phyloP scores from a whole-genome alignment of 2,113 vertebrate species.

The rat (Rattus norvegicus) region GRCr8 NC_086024.1:57976501-57977000 shows the following conservation, averaged over 20 bases:
- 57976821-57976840: not conserved
- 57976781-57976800: not conserved
- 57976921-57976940: not conserved
- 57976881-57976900: not conserved
- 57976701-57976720: not conserved
- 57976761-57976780: not conserved
- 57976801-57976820: not conserved
- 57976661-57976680: not conserved
- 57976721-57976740: not conserved
- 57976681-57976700: not conserved
- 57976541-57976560: not conserved
- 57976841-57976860: not conserved
- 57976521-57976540: not conserved
- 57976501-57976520: not conserved
- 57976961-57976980: not conserved
- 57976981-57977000: not conserved
- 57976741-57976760: not conserved
- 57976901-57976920: not conserved
- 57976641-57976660: not conserved
- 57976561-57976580: not conserved
- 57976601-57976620: not conserved
- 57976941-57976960: not conserved
- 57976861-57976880: constrained; percentile 23
- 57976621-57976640: not conserved
- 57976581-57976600: not conserved